Conservation (phyloP, 2,888 invertebrate species). For the Papilio protenor region DNA sequence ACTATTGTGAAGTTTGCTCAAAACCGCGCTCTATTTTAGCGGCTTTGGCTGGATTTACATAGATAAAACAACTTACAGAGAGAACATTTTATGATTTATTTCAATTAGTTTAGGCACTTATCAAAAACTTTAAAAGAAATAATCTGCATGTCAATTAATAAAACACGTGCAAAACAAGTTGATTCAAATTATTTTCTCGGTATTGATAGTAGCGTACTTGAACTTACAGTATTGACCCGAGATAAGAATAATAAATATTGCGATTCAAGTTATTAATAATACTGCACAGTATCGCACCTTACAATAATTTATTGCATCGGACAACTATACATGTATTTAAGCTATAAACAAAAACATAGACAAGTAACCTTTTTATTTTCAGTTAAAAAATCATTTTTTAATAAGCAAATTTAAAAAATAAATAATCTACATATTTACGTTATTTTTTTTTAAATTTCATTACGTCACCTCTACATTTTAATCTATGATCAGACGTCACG, state of each 20-base stretch:
- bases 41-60: constrained; percentile 13
- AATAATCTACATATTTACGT: too few species aligned
- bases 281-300: constrained; percentile 11
- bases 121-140: not conserved
- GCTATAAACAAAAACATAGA: not conserved
- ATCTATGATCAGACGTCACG: constrained; percentile 29
- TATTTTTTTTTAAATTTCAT: too few species aligned
- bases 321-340: not conserved
- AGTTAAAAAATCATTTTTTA: too few species aligned
- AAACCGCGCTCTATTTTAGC: constrained; percentile 37
- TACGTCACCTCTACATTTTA: not conserved
- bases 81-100: not conserved
- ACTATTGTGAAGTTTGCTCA: constrained; percentile 24
- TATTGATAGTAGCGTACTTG: constrained; percentile 16
- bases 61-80: constrained; percentile 7
- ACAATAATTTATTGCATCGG: not conserved
- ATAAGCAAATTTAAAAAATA: too few species aligned
- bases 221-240: constrained; percentile 22
- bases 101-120: not conserved
- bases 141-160: not conserved
- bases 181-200: not conserved
- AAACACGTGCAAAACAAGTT: not conserved
- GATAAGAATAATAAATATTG: constrained; percentile 21
- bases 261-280: constrained; percentile 5
- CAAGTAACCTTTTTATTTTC: too few species aligned